Percentiles rank a stretch among this genome's conserved stretches.
These are phyloP conservation scores for Mastigias papua DNA, from an alignment of 30 jellyfish, hydroid and myxozoan species.

Conservation along the genomic window DNA sequence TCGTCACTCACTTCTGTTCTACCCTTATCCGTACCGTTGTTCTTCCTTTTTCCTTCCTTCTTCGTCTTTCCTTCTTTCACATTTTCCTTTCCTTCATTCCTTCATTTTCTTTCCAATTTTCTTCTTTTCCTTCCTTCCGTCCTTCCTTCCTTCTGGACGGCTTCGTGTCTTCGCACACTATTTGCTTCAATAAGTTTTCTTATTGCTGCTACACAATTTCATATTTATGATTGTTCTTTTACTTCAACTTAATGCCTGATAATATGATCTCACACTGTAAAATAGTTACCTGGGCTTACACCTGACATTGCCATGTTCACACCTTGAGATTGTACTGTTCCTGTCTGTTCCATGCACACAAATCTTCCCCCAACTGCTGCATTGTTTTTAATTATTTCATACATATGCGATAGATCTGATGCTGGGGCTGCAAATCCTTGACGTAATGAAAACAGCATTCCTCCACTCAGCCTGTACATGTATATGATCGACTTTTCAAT, in stretches of 20 bases:
- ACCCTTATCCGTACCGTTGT: too few relatives aligned
- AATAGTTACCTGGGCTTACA: slow-evolving; percentile 25
- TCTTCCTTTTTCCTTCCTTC: too few relatives aligned
- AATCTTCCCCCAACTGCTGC: slow-evolving; percentile 65
- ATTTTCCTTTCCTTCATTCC: too few relatives aligned
- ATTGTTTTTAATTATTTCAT: slow-evolving; percentile 2
- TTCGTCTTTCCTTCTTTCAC: too few relatives aligned
- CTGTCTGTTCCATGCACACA: slow-evolving; percentile 72
- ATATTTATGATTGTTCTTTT: too few relatives aligned
- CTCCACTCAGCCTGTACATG: slow-evolving; percentile 21
- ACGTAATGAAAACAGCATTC: slow-evolving; percentile 24
- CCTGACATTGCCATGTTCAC: slow-evolving; percentile 18
- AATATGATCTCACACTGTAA: background rate
- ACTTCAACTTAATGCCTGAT: background rate
- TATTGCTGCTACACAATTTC: too few relatives aligned
- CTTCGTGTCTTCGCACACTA: too few relatives aligned
- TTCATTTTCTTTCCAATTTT: too few relatives aligned
- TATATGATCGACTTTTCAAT: slow-evolving; percentile 53
- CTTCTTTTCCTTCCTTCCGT: too few relatives aligned
- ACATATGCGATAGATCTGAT: slow-evolving; percentile 38
- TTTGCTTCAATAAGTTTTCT: too few relatives aligned
- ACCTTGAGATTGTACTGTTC: slow-evolving; percentile 58
- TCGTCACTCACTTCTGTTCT: too few relatives aligned
- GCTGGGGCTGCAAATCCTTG: background rate
- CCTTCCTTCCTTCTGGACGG: too few relatives aligned